phyloP scores from a whole-genome alignment of 2,888 invertebrate genomes.

The Nymphalis polychloros region DNA sequence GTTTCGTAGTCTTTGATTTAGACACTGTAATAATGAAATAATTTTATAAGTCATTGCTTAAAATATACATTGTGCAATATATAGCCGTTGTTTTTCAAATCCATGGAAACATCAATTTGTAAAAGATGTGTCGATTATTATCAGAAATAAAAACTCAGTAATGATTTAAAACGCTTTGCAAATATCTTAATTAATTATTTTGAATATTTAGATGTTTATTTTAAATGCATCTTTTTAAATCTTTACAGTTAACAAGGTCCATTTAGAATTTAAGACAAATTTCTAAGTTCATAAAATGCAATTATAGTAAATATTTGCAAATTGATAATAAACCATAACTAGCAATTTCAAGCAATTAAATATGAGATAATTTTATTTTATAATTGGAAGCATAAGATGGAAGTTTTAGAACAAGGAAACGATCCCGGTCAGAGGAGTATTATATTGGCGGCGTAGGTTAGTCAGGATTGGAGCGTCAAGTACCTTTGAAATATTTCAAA shows the following conservation, averaged over 20 bases:
- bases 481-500: too few species aligned
- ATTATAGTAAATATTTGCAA: not conserved
- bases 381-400: conserved; percentile 6
- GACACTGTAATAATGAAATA: conserved; percentile 13
- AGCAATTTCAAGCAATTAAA: not conserved
- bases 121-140: conserved; percentile 15
- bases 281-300: too few species aligned
- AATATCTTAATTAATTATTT: not conserved
- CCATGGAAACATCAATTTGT: conserved; percentile 16
- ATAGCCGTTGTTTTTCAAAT: conserved; percentile 27
- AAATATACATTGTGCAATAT: conserved; percentile 22
- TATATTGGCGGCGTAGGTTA: conserved; percentile 54
- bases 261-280: too few species aligned
- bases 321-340: not conserved
- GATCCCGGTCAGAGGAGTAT: not conserved
- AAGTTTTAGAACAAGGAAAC: not conserved
- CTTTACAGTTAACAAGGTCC: not conserved
- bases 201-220: not conserved
- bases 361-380: not conserved
- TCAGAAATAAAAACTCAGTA: not conserved
- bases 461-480: conserved; percentile 48
- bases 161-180: not conserved
- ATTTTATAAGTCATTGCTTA: conserved; percentile 15
- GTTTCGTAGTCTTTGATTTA: not conserved
- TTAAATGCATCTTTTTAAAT: not conserved